Conservation (phyloP, 2,113 vertebrate species). For the Ochotona curzoniae region DNA sequence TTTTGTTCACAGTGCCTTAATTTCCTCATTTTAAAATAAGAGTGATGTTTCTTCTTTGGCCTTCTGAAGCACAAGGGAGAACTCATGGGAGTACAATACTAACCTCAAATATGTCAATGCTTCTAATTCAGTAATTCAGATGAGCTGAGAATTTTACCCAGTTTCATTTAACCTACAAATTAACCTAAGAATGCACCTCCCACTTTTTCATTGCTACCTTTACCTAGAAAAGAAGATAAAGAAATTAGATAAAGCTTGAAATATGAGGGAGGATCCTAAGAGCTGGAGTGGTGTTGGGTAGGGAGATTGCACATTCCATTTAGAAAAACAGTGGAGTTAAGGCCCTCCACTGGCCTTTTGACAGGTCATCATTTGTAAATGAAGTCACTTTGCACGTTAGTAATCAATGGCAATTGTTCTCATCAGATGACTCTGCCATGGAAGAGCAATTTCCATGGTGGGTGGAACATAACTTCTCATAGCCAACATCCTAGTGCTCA, state of each 20-base stretch:
- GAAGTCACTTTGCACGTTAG: constrained; percentile 15
- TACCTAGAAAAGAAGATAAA: neutral
- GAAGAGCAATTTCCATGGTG: neutral
- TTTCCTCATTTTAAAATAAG: constrained; percentile 57
- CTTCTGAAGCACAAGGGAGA: neutral
- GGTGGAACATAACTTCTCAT: neutral
- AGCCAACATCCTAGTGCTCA: neutral
- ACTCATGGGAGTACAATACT: constrained; percentile 2
- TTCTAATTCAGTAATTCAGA: neutral
- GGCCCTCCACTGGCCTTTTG: neutral
- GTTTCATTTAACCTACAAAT: neutral
- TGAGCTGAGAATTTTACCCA: neutral
- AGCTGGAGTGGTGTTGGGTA: no score
- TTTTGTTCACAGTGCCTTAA: constrained; percentile 46
- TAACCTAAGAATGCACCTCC: neutral
- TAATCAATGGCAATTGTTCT: neutral
- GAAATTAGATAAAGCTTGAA: neutral
- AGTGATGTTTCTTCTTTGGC: constrained; percentile 23
- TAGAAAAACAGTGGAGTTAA: neutral
- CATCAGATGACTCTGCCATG: neutral
- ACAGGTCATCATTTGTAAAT: constrained; percentile 19
- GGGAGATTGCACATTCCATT: neutral
- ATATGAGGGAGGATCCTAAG: neutral
- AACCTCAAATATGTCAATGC: neutral
- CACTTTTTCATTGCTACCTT: neutral